phyloP scores from a whole-genome alignment of 1,140 invertebrate species.

The Macrosteles quadrilineatus region DNA sequence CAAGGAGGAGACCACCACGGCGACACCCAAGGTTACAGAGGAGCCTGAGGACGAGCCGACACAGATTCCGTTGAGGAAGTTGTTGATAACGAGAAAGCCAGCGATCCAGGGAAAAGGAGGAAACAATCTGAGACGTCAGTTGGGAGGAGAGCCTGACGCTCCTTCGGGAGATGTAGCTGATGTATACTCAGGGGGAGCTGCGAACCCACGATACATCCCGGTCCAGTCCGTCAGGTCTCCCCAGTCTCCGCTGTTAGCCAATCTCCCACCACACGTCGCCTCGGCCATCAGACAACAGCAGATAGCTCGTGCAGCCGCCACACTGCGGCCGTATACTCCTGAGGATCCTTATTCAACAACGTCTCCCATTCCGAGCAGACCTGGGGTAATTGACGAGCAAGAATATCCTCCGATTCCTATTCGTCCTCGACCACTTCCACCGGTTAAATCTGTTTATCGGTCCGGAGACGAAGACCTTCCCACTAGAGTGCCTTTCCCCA shows the following conservation, averaged over 20 bases:
- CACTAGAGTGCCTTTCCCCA: slow-evolving; percentile 35
- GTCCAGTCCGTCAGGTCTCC: slow-evolving; percentile 50
- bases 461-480: slow-evolving; percentile 3
- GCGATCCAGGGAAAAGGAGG: slow-evolving; percentile 51
- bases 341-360: neutral
- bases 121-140: slow-evolving; percentile 59
- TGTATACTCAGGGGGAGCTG: slow-evolving; percentile 47
- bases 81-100: slow-evolving; percentile 53
- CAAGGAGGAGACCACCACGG: slow-evolving; percentile 32
- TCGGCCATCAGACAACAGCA: slow-evolving; percentile 28
- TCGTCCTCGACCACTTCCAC: neutral
- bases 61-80: slow-evolving; percentile 44
- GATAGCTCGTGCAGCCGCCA: neutral
- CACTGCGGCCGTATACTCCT: neutral
- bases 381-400: slow-evolving; percentile 44
- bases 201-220: slow-evolving; percentile 50
- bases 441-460: slow-evolving; percentile 23
- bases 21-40: slow-evolving; percentile 46
- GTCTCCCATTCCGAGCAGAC: neutral
- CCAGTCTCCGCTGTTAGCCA: slow-evolving; percentile 19
- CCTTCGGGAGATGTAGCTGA: slow-evolving; percentile 33
- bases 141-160: slow-evolving; percentile 50
- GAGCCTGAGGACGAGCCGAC: slow-evolving; percentile 39
- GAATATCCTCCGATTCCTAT: slow-evolving; percentile 42
- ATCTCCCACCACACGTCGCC: slow-evolving; percentile 20